Evolutionary conservation across 2,113 vertebrate species (phyloP).

Genomic region (Hoplias malabaricus): DNA sequence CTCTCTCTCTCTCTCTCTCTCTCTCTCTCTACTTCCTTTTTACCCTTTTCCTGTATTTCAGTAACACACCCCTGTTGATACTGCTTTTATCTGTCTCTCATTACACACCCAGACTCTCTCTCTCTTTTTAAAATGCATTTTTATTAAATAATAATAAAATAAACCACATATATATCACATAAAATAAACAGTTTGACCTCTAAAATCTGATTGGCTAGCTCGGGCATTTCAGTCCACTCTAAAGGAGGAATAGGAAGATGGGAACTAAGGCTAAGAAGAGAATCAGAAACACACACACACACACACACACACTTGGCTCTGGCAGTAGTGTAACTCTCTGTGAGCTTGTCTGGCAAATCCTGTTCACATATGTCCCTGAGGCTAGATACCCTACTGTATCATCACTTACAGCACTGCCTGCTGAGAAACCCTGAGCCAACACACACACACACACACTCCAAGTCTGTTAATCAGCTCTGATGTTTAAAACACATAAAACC

Average conservation of each 20-base stretch:
- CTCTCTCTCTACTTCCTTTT: background rate
- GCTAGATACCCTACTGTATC: background rate
- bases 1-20: background rate
- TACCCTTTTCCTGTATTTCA: background rate
- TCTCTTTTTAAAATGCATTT: too few species aligned
- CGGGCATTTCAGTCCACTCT: too few species aligned
- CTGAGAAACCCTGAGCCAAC: background rate
- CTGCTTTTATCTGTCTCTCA: background rate
- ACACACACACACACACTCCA: slow-evolving; percentile 7
- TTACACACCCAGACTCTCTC: background rate
- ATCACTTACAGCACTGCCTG: slow-evolving; percentile 18
- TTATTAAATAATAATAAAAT: too few species aligned
- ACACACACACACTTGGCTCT: background rate
- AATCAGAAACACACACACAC: background rate
- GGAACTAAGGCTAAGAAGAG: background rate
- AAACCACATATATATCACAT: too few species aligned
- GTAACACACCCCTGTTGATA: background rate
- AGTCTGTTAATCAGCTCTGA: too few species aligned
- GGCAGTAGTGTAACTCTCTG: background rate
- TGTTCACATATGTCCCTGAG: slow-evolving; percentile 3
- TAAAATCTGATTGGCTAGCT: too few species aligned
- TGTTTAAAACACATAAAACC: background rate
- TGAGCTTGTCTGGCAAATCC: background rate
- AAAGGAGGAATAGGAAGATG: background rate
- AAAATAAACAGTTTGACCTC: too few species aligned